Evolutionary conservation across 2,797 vertebrate species (phyloP).

Genomic region (Coregonus sp.): DNA sequence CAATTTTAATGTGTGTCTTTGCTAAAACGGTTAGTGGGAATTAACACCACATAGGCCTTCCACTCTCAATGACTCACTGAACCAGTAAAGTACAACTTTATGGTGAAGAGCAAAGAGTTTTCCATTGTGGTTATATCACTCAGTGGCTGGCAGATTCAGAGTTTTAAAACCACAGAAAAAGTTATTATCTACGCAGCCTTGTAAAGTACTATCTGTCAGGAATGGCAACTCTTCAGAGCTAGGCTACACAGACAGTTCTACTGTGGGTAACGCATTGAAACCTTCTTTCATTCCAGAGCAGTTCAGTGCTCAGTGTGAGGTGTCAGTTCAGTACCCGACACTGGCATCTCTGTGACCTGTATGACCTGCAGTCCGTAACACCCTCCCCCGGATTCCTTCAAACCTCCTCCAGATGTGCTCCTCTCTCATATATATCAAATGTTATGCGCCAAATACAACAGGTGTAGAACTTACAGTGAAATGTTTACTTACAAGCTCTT

Average conservation of each 20-base stretch:
- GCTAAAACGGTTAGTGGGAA: slow-evolving; percentile 6
- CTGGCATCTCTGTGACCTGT: slow-evolving; percentile 60
- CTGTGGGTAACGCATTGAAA: slow-evolving; percentile 37
- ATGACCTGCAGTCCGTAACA: slow-evolving; percentile 34
- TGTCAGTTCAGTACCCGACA: slow-evolving; percentile 61
- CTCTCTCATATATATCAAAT: no score
- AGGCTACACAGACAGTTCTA: not conserved
- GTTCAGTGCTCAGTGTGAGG: slow-evolving; percentile 43
- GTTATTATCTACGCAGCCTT: slow-evolving; percentile 9
- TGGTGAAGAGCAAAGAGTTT: slow-evolving; percentile 2
- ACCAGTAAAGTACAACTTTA: slow-evolving; percentile 17
- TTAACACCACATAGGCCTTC: slow-evolving; percentile 9
- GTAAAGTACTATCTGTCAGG: slow-evolving; percentile 13
- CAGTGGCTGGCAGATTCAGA: slow-evolving; percentile 27
- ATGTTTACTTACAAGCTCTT: no score
- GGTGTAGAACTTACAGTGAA: no score
- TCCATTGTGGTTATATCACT: slow-evolving; percentile 24
- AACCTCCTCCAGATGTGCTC: slow-evolving; percentile 50
- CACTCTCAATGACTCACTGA: slow-evolving; percentile 12
- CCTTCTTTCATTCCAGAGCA: slow-evolving; percentile 61
- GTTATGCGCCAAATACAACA: no score
- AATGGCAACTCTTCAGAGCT: not conserved
- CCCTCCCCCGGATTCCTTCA: slow-evolving; percentile 30
- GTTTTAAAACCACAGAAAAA: slow-evolving; percentile 18
- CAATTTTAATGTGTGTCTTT: not conserved